Conservation (phyloP, 2,113 vertebrate genomes). For the Neofelis nebulosa region DNA sequence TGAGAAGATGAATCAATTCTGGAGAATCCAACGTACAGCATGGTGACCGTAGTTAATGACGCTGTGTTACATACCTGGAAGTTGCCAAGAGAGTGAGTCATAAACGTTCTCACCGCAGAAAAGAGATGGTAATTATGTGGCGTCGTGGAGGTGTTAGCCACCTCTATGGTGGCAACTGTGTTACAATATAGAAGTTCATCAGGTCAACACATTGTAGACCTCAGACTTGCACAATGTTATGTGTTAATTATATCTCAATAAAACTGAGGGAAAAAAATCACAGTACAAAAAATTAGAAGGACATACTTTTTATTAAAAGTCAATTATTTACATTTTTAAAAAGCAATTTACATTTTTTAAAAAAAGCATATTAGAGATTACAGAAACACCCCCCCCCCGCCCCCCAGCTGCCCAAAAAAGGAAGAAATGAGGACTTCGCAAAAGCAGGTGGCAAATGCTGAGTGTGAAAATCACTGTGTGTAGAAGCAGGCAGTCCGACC, state of each 20-base stretch:
- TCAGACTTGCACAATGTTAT: background rate
- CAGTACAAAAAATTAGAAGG: background rate
- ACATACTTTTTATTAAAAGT: background rate
- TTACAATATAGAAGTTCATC: background rate
- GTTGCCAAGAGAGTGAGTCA: background rate
- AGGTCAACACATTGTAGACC: background rate
- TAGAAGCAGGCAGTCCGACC: fast-evolving
- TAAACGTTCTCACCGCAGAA: background rate
- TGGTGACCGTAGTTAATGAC: fast-evolving
- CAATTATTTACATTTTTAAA: background rate
- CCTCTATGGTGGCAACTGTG: fast-evolving
- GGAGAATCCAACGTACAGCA: background rate
- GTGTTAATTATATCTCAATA: background rate
- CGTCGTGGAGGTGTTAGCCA: fast-evolving
- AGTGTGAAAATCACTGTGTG: background rate
- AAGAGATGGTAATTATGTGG: fast-evolving
- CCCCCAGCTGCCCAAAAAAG: too few relatives aligned
- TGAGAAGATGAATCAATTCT: background rate
- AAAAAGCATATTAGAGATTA: background rate
- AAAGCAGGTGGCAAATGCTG: background rate
- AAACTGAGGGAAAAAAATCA: background rate
- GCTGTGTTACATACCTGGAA: background rate
- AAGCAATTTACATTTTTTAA: background rate
- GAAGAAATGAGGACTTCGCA: background rate
- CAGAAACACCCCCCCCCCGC: too few relatives aligned